Conservation (phyloP, 2,888 invertebrate species). For the Drosophila colorata region DNA sequence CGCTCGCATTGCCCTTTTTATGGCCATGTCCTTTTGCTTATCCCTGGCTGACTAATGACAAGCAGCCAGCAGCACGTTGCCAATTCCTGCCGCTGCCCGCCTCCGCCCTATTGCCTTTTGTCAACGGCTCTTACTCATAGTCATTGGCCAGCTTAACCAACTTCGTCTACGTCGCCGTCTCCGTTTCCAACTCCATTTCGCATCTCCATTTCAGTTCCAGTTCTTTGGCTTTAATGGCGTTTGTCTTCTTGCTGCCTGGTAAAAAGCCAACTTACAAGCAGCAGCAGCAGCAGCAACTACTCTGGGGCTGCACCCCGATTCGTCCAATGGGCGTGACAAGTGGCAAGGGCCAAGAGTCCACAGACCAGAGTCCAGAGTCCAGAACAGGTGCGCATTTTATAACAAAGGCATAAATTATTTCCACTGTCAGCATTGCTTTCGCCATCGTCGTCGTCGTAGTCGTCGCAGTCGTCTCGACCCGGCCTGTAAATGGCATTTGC, state of each 20-base stretch:
- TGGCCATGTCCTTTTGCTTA: constrained; percentile 79
- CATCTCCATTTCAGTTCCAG: constrained; percentile 53
- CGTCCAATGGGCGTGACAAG: constrained; percentile 49
- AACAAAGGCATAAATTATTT: constrained; percentile 82
- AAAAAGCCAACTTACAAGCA: constrained; percentile 61
- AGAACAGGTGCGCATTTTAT: constrained; percentile 71
- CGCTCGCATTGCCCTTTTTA: constrained; percentile 72
- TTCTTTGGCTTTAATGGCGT: constrained; percentile 67
- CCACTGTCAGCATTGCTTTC: constrained; percentile 80
- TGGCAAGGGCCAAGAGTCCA: constrained; percentile 29
- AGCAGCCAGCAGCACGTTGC: constrained; percentile 57
- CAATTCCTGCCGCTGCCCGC: constrained; percentile 56
- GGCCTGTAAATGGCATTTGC: constrained; percentile 68
- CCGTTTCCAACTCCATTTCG: constrained; percentile 8
- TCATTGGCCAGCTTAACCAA: constrained; percentile 55
- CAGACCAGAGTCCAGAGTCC: constrained; percentile 6
- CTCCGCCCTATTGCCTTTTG: constrained; percentile 54
- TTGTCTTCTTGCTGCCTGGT: constrained; percentile 55
- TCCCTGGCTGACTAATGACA: constrained; percentile 80
- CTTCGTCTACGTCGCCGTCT: constrained; percentile 5
- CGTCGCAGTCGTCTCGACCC: constrained; percentile 7
- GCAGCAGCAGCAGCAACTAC: constrained; percentile 14
- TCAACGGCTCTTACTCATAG: constrained; percentile 68
- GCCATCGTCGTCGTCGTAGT: constrained; percentile 18
- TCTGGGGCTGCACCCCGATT: constrained; percentile 50